Percentiles rank a stretch among this genome's conserved stretches.
phyloP scores from a whole-genome alignment of 2,888 invertebrate genomes.

The Tachina grossa region DNA sequence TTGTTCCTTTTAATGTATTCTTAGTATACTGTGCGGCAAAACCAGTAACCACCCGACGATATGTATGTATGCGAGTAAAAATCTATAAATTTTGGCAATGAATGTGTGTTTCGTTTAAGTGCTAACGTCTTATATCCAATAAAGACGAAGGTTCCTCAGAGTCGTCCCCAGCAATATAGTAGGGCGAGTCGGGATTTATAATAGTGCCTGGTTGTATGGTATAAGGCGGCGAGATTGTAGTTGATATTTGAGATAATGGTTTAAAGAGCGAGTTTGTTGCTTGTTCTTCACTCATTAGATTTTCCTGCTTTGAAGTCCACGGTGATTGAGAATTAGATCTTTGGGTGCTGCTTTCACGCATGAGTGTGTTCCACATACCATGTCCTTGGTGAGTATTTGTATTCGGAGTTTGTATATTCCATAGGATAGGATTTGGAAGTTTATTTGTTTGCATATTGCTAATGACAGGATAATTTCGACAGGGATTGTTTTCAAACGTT shows the following conservation, averaged over 20 bases:
- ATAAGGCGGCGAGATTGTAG: neutral
- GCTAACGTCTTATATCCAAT: conserved; percentile 36
- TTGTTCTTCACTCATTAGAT: conserved; percentile 3
- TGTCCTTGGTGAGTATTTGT: too few species aligned
- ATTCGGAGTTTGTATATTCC: too few species aligned
- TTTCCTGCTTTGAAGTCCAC: conserved; percentile 4
- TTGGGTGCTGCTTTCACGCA: neutral
- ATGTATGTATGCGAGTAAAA: too few species aligned
- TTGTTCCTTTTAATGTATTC: too few species aligned
- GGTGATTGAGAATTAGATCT: neutral
- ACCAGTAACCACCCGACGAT: too few species aligned
- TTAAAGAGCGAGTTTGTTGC: conserved; percentile 1
- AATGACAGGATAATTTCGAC: too few species aligned
- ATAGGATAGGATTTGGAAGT: too few species aligned
- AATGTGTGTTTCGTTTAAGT: too few species aligned
- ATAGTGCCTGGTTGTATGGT: conserved; percentile 10
- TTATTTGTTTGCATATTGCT: too few species aligned
- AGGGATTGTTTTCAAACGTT: too few species aligned
- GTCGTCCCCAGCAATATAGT: conserved; percentile 1
- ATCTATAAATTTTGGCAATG: too few species aligned
- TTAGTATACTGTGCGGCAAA: too few species aligned
- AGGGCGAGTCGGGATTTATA: conserved; percentile 50
- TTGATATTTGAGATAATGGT: neutral
- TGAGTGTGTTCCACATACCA: neutral
- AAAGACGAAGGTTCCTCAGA: neutral